phyloP scores from a whole-genome alignment of 2,113 vertebrate genomes.

The Myiozetetes cayanensis region DNA sequence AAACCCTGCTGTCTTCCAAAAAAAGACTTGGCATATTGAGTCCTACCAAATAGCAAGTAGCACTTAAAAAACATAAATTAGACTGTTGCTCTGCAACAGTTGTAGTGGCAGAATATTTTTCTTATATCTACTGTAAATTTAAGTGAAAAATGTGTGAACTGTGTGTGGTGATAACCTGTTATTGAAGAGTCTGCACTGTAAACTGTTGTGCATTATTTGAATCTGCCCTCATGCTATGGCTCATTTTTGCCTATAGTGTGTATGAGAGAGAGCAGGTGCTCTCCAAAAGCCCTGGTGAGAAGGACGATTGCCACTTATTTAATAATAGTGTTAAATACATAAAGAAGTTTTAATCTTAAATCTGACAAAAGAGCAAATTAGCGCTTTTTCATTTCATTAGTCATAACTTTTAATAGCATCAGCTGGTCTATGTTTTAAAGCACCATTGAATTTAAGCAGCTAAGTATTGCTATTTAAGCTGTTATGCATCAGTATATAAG shows the following conservation, averaged over 20 bases:
- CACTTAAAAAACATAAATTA: not conserved
- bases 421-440: not conserved
- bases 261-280: not conserved
- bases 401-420: not conserved
- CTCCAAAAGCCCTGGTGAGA: not conserved
- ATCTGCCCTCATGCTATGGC: not conserved
- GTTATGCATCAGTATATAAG: not conserved
- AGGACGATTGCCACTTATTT: not conserved
- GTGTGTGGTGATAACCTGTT: not conserved
- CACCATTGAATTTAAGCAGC: not conserved
- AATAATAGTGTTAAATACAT: not conserved
- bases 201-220: not conserved
- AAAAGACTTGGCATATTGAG: not conserved
- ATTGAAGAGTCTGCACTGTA: not conserved
- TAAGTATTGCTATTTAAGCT: not conserved
- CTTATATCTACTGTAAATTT: not conserved
- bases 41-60: not conserved
- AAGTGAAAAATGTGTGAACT: not conserved
- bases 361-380: not conserved
- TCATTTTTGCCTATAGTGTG: not conserved
- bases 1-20: not conserved
- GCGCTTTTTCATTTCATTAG: not conserved
- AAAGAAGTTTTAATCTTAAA: not conserved
- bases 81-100: not conserved
- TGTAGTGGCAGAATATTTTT: not conserved